These are phyloP conservation scores for Menidia beryllina DNA, from an alignment of 2,113 vertebrate genomes.

Conservation along the genomic window DNA sequence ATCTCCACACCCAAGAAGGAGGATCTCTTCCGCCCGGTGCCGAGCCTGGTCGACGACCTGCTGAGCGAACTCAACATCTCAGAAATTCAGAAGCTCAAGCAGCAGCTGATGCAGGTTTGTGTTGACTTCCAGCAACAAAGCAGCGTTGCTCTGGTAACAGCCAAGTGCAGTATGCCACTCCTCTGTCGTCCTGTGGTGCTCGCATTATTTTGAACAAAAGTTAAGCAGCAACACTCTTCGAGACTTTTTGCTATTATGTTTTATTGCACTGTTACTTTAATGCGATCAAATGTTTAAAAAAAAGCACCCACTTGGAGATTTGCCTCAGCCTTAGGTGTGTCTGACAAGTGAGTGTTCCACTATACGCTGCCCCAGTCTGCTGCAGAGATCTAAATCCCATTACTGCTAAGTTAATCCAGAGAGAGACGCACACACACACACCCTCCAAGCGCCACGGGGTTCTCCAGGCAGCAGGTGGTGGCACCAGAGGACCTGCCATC, in stretches of 20 bases:
- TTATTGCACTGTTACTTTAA: too few species aligned
- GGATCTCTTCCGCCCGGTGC: conserved; percentile 86
- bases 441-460: conserved; percentile 21
- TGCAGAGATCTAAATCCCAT: conserved; percentile 57
- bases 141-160: neutral
- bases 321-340: conserved; percentile 15
- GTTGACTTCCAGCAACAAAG: neutral
- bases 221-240: too few species aligned
- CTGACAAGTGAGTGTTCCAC: conserved; percentile 16
- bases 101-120: conserved; percentile 94
- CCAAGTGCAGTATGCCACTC: neutral
- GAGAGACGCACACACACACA: conserved; percentile 33
- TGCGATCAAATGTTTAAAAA: too few species aligned
- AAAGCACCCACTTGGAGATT: neutral
- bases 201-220: too few species aligned
- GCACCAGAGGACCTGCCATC: conserved; percentile 71
- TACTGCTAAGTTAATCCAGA: conserved; percentile 67
- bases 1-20: conserved; percentile 86
- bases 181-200: neutral
- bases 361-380: conserved; percentile 32
- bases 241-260: too few species aligned
- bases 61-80: conserved; percentile 97
- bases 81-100: conserved; percentile 99
- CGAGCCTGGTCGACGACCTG: conserved; percentile 95
- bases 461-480: conserved; percentile 56